Percentiles rank a stretch among this genome's conserved stretches.
Evolutionary conservation across 2,888 invertebrate species (phyloP).

Genomic region (Rhopalosiphum nymphaeae): DNA sequence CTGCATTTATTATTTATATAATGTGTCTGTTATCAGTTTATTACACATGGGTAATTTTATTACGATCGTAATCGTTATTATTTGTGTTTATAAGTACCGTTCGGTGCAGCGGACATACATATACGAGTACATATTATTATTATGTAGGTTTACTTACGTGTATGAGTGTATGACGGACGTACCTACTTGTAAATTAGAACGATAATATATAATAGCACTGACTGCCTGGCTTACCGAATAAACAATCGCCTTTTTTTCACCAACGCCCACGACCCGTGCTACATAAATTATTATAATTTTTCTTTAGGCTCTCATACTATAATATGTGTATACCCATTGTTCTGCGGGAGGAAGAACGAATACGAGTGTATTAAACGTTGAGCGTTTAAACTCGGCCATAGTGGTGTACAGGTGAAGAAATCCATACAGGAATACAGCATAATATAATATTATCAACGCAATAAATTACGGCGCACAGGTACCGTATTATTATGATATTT

Average conservation of each 20-base stretch:
- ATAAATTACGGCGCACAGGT: background rate
- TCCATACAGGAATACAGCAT: background rate
- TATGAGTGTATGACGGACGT: background rate
- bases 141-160: background rate
- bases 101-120: background rate
- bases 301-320: background rate
- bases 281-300: background rate
- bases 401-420: slow-evolving; percentile 23
- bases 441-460: background rate
- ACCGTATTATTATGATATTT: background rate
- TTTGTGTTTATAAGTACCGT: background rate
- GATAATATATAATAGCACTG: slow-evolving; percentile 18
- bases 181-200: slow-evolving; percentile 28
- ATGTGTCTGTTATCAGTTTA: background rate
- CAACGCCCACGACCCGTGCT: background rate
- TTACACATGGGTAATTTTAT: background rate
- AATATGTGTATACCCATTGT: background rate
- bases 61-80: background rate
- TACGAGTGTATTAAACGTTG: slow-evolving; percentile 31
- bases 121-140: background rate
- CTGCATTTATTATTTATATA: background rate
- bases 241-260: slow-evolving; percentile 26
- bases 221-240: slow-evolving; percentile 33
- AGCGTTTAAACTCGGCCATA: slow-evolving; percentile 9
- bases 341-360: background rate